Conservation (phyloP, 1,140 invertebrate species). For the Ladona fulva region DNA sequence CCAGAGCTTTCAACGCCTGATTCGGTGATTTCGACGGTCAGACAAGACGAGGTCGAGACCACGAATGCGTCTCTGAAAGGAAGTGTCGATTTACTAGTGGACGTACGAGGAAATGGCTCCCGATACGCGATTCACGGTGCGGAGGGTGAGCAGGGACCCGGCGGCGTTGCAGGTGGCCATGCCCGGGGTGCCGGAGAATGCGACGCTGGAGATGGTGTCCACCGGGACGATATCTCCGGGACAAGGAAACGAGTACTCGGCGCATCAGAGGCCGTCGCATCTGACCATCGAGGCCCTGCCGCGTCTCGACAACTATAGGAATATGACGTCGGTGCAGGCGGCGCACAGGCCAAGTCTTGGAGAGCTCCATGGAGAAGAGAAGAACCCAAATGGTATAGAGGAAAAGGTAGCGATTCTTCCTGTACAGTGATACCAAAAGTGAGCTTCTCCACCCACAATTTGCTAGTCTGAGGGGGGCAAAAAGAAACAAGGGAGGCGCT, state of each 20-base stretch:
- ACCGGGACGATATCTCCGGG: not conserved
- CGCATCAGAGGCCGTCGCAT: not conserved
- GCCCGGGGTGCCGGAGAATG: not conserved
- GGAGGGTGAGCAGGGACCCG: not conserved
- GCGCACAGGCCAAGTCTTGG: constrained; percentile 42
- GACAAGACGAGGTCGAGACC: too few relatives aligned
- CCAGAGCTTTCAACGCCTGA: too few relatives aligned
- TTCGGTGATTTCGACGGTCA: too few relatives aligned
- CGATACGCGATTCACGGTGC: not conserved
- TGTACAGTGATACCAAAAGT: too few relatives aligned
- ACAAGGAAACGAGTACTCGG: not conserved
- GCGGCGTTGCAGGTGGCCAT: not conserved
- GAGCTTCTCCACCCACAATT: too few relatives aligned
- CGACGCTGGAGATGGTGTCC: not conserved
- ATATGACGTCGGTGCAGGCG: constrained; percentile 41
- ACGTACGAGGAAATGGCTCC: not conserved
- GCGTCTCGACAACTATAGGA: constrained; percentile 46
- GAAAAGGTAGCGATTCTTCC: not conserved
- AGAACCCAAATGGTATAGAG: not conserved
- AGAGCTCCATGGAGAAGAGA: constrained; percentile 37
- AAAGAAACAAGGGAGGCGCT: too few relatives aligned
- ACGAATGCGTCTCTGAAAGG: too few relatives aligned
- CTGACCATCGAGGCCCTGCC: constrained; percentile 44
- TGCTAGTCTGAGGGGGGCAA: too few relatives aligned
- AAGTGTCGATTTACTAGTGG: too few relatives aligned